Base-by-base conservation (phyloP, 1,140 invertebrate genomes). In the Drosophila kohkoa region DNA sequence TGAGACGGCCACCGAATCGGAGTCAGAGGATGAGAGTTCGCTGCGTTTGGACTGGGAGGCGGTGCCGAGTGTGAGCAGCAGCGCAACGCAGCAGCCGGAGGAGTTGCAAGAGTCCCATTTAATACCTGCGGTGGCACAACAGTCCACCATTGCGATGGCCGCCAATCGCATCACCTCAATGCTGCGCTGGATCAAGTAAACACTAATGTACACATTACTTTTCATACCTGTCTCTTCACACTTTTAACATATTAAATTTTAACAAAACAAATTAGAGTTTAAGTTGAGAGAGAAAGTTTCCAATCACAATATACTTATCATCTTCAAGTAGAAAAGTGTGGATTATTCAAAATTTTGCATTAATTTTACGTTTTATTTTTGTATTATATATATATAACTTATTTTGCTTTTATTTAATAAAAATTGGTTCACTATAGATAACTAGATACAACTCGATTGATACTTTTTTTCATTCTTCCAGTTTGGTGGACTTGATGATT, bases 21-120 rank as follows among this genome's bases (percentile, higher is more conserved):
- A 95, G 90, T 95, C 95, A 2, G 95, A 96, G 70, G 95, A 95
- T 80, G 95, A 95, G 77, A 94, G 95, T 78, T 93, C 93, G 20
- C 92, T 95, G 71, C 95, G 94, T 55, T 93, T 93, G 82, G 95
- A 95, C 86, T 96, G 95, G 95, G 95, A 96, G 92, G 94, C 95
- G 68, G 95, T 96, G 83, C 55, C 95, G 93, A 93, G 94, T 52
- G 79, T 88, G 5, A 73, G 10, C 35, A 38, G 35, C 35, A 38
- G 35, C 6, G 66, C 76, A 10, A 65, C 82, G 0, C 80, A 87
- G 0, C 80, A 87, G 51, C 91, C 82, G 7, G 91, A 92, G 35
- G 35, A 38, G 35, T 10, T 38, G 20, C 25, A 91, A 13, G 83
- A 90, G 43, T 79, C 91, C 32, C 79, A 88, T 74, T 48, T 85